Evolutionary conservation across 2,113 vertebrate species (phyloP), one percentile per base, ranked within the genome.

Genomic region (Coracopsis vasa): DNA sequence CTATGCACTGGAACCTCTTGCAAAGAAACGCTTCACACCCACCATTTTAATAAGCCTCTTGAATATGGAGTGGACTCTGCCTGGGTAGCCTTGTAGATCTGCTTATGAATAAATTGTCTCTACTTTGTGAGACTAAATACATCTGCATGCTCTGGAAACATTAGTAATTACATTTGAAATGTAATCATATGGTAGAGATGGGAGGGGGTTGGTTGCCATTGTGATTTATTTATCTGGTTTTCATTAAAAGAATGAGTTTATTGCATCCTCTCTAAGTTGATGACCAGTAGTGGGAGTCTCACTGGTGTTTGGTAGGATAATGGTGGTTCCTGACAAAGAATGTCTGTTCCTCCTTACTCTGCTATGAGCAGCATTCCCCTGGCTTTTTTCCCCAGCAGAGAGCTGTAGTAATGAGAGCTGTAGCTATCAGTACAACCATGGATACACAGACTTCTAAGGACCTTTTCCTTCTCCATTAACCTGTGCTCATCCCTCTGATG

Each of bases 91-190:
- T 92, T 94, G 88, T 93, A 88, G 93, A 91, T 74, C 69, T 86
- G 77, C 93, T 95, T 79, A 89, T 95, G 94, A 97, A 97, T 95
- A 95, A 94, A 97, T 95, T 53, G 95, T 58, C 83, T 94, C 51
- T 89, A 90, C 93, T 97, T 93, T 95, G 86, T 96, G 83, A 94
- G 66, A 71, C 78, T 92, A 77, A 96, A 91, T 82, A 64, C 86
- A 51, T 87, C 88, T 89, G 75, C 94, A 92, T 0, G 3, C 86
- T 82, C 92, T 58, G 71, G 88, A 94, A 96, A 94, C 70, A 50
- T 91, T 53, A 0, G 11, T 92, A 95, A 97, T 95, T 86, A 79
- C 90, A 66, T 24, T 83, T 86, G 90, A 87, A 92, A 90, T 69
- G 47, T 50, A 78, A 83, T 94, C 58, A n/a, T 7, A 28, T 72